Conservation (phyloP, 2,113 vertebrate species). For the Tiliqua scincoides region DNA sequence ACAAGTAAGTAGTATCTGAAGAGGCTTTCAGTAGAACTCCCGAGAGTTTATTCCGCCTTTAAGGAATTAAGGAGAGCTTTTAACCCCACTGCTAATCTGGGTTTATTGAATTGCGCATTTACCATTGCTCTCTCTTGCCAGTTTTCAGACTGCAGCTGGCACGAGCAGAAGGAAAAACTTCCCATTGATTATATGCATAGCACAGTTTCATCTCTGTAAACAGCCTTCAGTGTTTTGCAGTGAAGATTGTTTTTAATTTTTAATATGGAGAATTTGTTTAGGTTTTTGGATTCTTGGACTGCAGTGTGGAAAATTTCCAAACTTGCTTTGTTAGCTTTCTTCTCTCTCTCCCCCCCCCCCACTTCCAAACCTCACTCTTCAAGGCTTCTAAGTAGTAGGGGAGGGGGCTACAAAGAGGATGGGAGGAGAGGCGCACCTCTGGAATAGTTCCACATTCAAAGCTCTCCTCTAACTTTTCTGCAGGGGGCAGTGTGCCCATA, state of each 20-base stretch:
- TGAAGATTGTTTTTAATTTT: slow-evolving; percentile 46
- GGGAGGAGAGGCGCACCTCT: slow-evolving; percentile 22
- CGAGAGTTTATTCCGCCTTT: background rate
- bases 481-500: slow-evolving; percentile 21
- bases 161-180: background rate
- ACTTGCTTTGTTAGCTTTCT: slow-evolving; percentile 47
- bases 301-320: slow-evolving; percentile 52
- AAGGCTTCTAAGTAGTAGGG: background rate
- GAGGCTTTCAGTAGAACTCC: background rate
- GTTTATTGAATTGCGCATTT: background rate
- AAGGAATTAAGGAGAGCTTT: background rate
- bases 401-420: slow-evolving; percentile 24
- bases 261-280: slow-evolving; percentile 69
- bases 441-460: background rate
- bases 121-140: background rate
- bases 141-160: background rate
- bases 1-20: background rate
- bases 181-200: background rate
- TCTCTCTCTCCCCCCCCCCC: slow-evolving; percentile 18
- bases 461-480: background rate
- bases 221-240: slow-evolving; percentile 63
- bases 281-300: slow-evolving; percentile 60
- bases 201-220: slow-evolving; percentile 41
- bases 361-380: background rate
- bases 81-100: background rate